Percentiles rank a stretch among this genome's conserved stretches.
Conservation (phyloP, 1,140 invertebrate genomes). For the Philopotamus ludificatus region DNA sequence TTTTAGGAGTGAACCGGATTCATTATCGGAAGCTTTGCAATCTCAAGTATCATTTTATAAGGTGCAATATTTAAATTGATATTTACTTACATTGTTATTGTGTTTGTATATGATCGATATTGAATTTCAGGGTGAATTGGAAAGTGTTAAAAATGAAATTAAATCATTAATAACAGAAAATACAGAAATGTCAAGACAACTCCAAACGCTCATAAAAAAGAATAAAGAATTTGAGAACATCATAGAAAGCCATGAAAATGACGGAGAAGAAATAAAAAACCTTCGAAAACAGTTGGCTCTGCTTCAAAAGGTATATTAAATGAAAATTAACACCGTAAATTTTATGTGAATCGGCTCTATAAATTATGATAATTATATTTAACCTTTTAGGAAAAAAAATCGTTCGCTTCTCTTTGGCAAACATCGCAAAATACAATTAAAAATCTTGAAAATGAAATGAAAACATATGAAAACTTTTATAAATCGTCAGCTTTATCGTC, state of each 20-base stretch:
- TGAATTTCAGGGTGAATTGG: constrained; percentile 49
- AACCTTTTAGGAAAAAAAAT: constrained; percentile 59
- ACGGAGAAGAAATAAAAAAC: constrained; percentile 46
- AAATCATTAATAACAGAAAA: constrained; percentile 51
- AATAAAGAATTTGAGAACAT: constrained; percentile 45
- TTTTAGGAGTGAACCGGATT: constrained; percentile 35
- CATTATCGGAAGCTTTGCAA: constrained; percentile 45
- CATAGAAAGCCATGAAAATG: constrained; percentile 41
- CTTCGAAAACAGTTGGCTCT: constrained; percentile 47
- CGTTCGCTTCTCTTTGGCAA: constrained; percentile 60
- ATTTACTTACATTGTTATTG: not conserved
- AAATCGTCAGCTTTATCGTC: constrained; percentile 45
- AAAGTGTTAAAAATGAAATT: constrained; percentile 51
- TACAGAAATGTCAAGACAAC: constrained; percentile 50
- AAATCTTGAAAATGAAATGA: constrained; percentile 58
- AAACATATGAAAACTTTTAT: constrained; percentile 49
- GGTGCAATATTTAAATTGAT: constrained; percentile 42
- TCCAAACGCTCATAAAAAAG: constrained; percentile 47
- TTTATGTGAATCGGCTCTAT: too few relatives aligned
- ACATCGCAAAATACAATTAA: constrained; percentile 60
- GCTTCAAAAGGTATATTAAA: constrained; percentile 47
- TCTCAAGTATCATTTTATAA: constrained; percentile 52
- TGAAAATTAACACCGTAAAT: too few relatives aligned
- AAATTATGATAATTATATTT: too few relatives aligned
- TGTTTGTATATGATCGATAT: constrained; percentile 12